A percentile compares a stretch with the other conserved stretches of the same genome.
phyloP scores from a whole-genome alignment of 2,888 invertebrate species.

The Epiblema foenella region DNA sequence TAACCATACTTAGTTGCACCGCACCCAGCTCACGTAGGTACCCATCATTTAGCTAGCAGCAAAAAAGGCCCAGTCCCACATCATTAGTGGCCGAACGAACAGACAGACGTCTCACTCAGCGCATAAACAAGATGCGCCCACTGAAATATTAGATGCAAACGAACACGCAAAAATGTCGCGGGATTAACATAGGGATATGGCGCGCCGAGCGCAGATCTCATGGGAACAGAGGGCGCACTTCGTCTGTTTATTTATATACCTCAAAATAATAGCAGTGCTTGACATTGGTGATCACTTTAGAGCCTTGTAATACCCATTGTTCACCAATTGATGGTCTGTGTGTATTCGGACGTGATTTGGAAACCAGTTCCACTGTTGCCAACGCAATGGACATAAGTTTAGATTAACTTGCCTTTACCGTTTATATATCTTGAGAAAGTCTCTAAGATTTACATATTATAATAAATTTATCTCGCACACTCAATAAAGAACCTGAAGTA shows the following conservation, averaged over 20 bases:
- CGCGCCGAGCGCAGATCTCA: conserved; percentile 1
- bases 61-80: conserved; percentile 72
- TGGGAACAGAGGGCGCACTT: conserved; percentile 25
- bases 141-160: conserved; percentile 81
- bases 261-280: background rate
- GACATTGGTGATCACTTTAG: background rate
- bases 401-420: conserved; percentile 4
- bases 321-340: background rate
- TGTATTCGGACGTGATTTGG: background rate
- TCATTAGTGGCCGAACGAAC: conserved; percentile 75
- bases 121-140: conserved; percentile 74
- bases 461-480: conserved; percentile 4
- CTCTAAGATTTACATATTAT: conserved; percentile 19
- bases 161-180: conserved; percentile 75
- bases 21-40: conserved; percentile 63
- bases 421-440: conserved; percentile 5
- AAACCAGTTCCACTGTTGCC: conserved; percentile 8
- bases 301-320: conserved; percentile 6
- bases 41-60: conserved; percentile 72
- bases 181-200: conserved; percentile 77
- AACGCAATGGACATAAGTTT: background rate
- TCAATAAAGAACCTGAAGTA: conserved; percentile 7
- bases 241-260: background rate
- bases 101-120: conserved; percentile 78
- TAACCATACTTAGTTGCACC: conserved; percentile 47